Percentiles rank a stretch among this genome's conserved stretches.
These are phyloP conservation scores for Galeopterus variegatus DNA, from an alignment of 2,113 vertebrate genomes.

Conservation along the genomic window DNA sequence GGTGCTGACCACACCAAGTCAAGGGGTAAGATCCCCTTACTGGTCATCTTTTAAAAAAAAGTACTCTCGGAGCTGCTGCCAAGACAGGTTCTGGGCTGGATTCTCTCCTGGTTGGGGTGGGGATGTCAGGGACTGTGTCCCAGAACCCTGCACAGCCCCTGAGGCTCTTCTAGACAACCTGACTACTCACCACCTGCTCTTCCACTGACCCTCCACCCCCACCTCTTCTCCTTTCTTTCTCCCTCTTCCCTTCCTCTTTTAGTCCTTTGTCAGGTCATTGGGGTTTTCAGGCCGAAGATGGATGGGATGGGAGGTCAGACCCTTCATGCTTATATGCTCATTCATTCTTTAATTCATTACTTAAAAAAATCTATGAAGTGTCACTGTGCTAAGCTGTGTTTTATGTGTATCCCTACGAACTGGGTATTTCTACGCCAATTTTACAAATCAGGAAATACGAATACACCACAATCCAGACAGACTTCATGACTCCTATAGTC, in stretches of 20 bases:
- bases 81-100: neutral
- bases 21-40: no score
- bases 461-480: neutral
- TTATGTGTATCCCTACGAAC: neutral
- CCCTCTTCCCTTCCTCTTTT: neutral
- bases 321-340: neutral
- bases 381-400: neutral
- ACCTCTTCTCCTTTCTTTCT: neutral
- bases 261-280: neutral
- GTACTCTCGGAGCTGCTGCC: neutral
- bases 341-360: neutral
- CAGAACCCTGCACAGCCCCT: no score
- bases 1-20: no score
- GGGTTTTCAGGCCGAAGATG: neutral
- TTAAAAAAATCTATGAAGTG: neutral
- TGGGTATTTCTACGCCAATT: neutral
- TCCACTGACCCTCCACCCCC: no score
- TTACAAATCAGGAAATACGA: neutral
- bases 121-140: no score
- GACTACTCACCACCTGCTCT: neutral
- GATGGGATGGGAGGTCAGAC: neutral
- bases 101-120: neutral
- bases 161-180: neutral
- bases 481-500: rapidly evolving
- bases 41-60: no score